These are phyloP conservation scores for Tachycineta bicolor DNA, from an alignment of 2,113 vertebrate species.

Conservation along the genomic window DNA sequence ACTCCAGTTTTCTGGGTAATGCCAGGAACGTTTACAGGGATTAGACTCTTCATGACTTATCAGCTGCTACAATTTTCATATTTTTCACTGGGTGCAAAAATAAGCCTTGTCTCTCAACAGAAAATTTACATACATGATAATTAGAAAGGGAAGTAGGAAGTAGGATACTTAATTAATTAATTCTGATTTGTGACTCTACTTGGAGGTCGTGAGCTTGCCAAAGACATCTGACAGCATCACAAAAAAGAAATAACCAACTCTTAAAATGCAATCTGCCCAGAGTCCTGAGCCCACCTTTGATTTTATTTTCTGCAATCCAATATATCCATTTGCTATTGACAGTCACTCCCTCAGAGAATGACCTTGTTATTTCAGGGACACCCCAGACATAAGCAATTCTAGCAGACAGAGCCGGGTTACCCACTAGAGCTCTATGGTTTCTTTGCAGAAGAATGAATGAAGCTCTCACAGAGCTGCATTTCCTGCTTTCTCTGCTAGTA, in stretches of 20 bases:
- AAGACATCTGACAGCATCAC: neutral
- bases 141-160: neutral
- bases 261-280: neutral
- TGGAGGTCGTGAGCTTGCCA: neutral
- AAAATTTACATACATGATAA: neutral
- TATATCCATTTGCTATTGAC: neutral
- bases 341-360: neutral
- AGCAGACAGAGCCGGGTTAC: neutral
- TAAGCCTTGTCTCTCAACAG: neutral
- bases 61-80: neutral
- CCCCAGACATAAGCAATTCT: neutral
- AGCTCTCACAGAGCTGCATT: neutral
- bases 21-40: neutral
- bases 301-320: neutral
- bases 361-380: neutral
- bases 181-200: neutral
- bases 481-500: neutral
- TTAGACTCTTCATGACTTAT: neutral
- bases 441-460: neutral
- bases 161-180: neutral
- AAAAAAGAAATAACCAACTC: neutral
- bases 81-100: neutral
- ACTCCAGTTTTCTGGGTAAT: neutral
- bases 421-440: neutral
- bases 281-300: neutral